Conservation (phyloP, 53 echinoderm and acorn worm species). For the Zoroaster sp. region DNA sequence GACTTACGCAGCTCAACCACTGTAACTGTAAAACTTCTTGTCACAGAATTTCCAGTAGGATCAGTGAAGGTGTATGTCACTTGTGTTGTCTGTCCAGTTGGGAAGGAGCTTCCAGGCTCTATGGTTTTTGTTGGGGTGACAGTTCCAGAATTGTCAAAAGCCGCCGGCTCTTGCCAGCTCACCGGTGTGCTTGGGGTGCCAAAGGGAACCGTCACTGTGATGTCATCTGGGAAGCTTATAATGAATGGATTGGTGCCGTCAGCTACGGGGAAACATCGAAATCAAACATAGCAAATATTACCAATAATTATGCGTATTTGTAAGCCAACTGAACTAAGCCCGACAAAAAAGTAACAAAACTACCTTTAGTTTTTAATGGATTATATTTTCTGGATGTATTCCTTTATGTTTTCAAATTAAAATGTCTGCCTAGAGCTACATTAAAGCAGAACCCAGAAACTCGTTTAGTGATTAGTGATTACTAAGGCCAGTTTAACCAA, state of each 20-base stretch:
- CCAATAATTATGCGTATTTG: too few species aligned
- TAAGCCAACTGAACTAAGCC: too few species aligned
- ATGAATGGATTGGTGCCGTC: conserved; percentile 23
- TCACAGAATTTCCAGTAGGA: conserved; percentile 26
- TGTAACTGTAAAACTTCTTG: conserved; percentile 50
- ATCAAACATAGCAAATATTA: too few species aligned
- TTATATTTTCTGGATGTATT: too few species aligned
- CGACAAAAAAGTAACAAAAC: too few species aligned
- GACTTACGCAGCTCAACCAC: background rate
- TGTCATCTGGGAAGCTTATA: conserved; percentile 33
- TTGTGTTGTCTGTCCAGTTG: background rate
- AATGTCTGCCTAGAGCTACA: too few species aligned
- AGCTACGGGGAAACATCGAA: background rate
- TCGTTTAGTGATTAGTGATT: too few species aligned
- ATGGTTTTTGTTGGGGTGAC: background rate
- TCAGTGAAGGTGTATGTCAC: conserved; percentile 61
- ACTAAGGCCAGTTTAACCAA: too few species aligned
- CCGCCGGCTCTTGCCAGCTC: conserved; percentile 43
- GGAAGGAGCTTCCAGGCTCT: conserved; percentile 19
- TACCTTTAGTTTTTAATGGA: too few species aligned
- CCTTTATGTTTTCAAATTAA: too few species aligned
- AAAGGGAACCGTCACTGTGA: conserved; percentile 7
- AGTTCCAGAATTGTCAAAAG: conserved; percentile 47
- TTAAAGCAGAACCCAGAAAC: too few species aligned
- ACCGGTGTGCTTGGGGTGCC: conserved; percentile 20